Percentiles rank a stretch among this genome's conserved stretches.
phyloP scores from a whole-genome alignment of 2,888 invertebrate species.

The Trissonchulus latispiculum region DNA sequence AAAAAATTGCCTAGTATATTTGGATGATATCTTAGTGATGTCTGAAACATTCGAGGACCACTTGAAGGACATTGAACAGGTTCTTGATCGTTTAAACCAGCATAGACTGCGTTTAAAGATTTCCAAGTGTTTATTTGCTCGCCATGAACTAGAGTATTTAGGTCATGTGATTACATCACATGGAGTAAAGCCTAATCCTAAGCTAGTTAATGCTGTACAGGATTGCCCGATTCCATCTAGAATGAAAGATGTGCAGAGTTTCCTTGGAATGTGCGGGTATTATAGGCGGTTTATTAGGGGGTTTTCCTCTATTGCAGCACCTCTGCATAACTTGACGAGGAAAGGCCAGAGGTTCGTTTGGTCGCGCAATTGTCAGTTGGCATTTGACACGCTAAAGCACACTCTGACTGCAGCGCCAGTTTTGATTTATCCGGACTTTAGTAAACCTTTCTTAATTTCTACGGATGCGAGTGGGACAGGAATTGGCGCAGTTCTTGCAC shows the following conservation, averaged over 20 bases:
- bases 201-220: neutral
- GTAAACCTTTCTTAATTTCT: neutral
- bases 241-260: neutral
- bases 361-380: neutral
- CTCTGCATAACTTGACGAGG: neutral
- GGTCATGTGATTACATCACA: neutral
- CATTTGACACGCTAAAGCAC: neutral
- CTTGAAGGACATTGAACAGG: neutral
- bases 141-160: neutral
- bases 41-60: neutral
- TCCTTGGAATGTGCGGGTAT: conserved; percentile 6
- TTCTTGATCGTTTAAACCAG: neutral
- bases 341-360: neutral
- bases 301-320: neutral
- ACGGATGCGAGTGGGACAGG: conserved; percentile 1
- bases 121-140: neutral
- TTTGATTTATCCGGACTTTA: conserved; percentile 5
- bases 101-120: neutral
- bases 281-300: neutral
- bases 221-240: neutral
- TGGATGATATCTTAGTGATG: neutral
- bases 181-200: neutral
- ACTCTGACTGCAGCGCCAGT: neutral
- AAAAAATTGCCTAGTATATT: neutral
- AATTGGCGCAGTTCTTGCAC: neutral